Evolutionary conservation across 2,888 invertebrate species (phyloP).

Genomic region (Ormyrus nitidulus): DNA sequence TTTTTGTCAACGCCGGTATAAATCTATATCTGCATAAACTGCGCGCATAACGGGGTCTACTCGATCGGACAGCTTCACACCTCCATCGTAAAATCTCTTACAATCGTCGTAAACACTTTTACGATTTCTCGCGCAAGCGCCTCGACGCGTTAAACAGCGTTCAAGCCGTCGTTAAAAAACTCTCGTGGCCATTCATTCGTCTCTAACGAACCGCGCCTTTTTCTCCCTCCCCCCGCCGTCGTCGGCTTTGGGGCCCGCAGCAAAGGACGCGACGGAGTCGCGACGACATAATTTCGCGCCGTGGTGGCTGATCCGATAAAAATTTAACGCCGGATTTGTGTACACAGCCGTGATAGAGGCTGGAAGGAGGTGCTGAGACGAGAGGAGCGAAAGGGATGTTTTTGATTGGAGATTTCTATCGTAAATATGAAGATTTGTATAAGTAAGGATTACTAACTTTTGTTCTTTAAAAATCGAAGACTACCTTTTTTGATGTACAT

Average conservation of each 20-base stretch:
- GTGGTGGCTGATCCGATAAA: slow-evolving; percentile 2
- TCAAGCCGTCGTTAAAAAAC: slow-evolving; percentile 34
- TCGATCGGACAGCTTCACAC: neutral
- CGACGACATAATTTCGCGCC: too few species aligned
- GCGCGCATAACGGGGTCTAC: neutral
- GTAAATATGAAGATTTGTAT: too few species aligned
- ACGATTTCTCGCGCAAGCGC: slow-evolving; percentile 20
- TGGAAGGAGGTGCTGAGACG: too few species aligned
- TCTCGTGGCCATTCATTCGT: neutral
- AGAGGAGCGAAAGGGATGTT: too few species aligned
- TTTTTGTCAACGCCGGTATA: too few species aligned
- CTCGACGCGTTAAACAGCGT: slow-evolving; percentile 27
- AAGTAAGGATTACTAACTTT: too few species aligned
- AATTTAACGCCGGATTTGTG: neutral
- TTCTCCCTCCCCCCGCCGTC: neutral
- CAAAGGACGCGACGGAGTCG: neutral
- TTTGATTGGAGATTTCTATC: too few species aligned
- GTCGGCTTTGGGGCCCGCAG: too few species aligned
- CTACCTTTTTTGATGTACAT: too few species aligned
- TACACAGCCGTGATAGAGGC: too few species aligned
- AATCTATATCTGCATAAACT: too few species aligned
- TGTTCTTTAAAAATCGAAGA: too few species aligned
- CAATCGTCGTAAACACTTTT: slow-evolving; percentile 48
- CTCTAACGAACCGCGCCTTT: slow-evolving; percentile 13
- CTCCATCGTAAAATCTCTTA: slow-evolving; percentile 23